Conservation (phyloP, 2,797 vertebrate genomes). For the Phrynocephalus guinanensis region DNA sequence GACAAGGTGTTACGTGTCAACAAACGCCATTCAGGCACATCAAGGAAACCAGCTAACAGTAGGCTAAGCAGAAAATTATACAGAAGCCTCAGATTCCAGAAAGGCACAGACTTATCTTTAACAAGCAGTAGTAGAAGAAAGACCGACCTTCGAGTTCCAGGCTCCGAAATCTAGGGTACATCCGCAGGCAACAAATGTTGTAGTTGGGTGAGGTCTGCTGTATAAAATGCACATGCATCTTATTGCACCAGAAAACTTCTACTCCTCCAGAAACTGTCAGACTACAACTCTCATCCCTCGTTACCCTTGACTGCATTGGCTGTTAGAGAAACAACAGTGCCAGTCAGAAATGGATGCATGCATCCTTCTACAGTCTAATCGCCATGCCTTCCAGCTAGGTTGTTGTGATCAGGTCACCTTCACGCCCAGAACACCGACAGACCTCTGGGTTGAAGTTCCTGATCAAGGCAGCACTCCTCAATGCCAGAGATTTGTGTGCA, state of each 20-base stretch:
- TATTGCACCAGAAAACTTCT: neutral
- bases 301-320: no score
- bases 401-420: neutral
- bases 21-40: neutral
- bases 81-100: neutral
- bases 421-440: neutral
- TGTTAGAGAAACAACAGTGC: neutral
- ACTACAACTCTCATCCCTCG: neutral
- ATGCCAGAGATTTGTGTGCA: no score
- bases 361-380: neutral
- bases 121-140: neutral
- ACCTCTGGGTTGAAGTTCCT: neutral
- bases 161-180: neutral
- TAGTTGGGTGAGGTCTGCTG: neutral
- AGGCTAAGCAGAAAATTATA: neutral
- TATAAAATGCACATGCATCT: neutral
- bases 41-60: neutral
- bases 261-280: neutral
- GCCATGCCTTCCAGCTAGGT: neutral
- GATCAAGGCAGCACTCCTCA: neutral
- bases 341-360: neutral
- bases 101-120: neutral
- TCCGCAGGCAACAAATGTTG: neutral
- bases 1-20: neutral
- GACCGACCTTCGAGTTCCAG: neutral